Conservation (phyloP, 2,113 vertebrate species). For the Hydrolagus affinis region DNA sequence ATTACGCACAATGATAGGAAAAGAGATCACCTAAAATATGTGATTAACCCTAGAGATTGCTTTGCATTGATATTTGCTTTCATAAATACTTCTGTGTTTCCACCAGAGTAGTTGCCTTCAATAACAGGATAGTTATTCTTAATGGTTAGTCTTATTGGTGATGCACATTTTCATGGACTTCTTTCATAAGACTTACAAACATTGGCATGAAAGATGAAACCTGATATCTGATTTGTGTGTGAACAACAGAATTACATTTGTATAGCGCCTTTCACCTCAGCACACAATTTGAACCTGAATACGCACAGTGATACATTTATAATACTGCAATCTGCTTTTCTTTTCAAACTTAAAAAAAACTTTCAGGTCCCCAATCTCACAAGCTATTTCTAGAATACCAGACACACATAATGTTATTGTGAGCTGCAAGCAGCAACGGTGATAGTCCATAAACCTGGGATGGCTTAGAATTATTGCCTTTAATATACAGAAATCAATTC, state of each 20-base stretch:
- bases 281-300: not conserved
- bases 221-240: not conserved
- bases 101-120: not conserved
- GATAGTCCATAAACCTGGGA: too few relatives aligned
- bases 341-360: too few relatives aligned
- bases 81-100: constrained; percentile 8
- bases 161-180: not conserved
- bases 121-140: not conserved
- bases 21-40: not conserved
- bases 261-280: too few relatives aligned
- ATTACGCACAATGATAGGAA: not conserved
- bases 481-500: too few relatives aligned
- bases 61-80: not conserved
- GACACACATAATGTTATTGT: not conserved
- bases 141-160: not conserved
- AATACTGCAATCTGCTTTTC: not conserved
- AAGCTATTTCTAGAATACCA: not conserved
- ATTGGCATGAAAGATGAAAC: not conserved
- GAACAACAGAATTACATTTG: not conserved
- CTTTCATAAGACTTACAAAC: not conserved
- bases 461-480: too few relatives aligned
- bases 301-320: not conserved
- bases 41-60: not conserved
- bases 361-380: too few relatives aligned
- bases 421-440: not conserved